Percentiles rank a stretch among this genome's conserved stretches.
Conservation (phyloP, 2,888 invertebrate species). For the Philaethria dido region DNA sequence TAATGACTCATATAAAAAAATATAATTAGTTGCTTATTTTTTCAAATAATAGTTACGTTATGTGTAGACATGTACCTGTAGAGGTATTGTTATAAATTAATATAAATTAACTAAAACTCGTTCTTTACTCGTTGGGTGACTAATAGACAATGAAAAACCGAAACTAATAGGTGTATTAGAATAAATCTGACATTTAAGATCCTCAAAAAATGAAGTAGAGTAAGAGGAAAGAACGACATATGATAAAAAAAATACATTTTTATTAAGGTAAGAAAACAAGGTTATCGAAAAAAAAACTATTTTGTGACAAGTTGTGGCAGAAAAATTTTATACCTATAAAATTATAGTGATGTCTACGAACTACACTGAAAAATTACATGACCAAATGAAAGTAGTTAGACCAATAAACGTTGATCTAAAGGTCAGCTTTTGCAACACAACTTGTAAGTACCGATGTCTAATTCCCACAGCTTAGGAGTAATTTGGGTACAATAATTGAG, state of each 20-base stretch:
- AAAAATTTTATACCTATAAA: background rate
- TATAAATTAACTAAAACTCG: too few species aligned
- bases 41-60: too few species aligned
- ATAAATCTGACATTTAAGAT: too few species aligned
- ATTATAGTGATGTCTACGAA: background rate
- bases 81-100: too few species aligned
- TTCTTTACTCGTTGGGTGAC: too few species aligned
- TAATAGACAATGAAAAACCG: too few species aligned
- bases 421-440: conserved; percentile 39
- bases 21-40: background rate
- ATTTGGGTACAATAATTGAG: conserved; percentile 46
- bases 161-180: too few species aligned
- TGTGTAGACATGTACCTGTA: too few species aligned
- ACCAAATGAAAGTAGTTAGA: conserved; percentile 23
- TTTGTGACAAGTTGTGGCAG: background rate
- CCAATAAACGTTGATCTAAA: conserved; percentile 28
- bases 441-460: conserved; percentile 35
- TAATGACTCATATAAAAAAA: background rate
- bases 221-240: too few species aligned
- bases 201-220: too few species aligned
- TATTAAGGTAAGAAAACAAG: background rate
- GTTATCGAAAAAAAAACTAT: background rate
- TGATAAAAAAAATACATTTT: too few species aligned
- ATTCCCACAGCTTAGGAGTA: conserved; percentile 48
- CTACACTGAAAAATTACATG: background rate